Conservation (phyloP, 1,140 invertebrate species). For the Ladona fulva region DNA sequence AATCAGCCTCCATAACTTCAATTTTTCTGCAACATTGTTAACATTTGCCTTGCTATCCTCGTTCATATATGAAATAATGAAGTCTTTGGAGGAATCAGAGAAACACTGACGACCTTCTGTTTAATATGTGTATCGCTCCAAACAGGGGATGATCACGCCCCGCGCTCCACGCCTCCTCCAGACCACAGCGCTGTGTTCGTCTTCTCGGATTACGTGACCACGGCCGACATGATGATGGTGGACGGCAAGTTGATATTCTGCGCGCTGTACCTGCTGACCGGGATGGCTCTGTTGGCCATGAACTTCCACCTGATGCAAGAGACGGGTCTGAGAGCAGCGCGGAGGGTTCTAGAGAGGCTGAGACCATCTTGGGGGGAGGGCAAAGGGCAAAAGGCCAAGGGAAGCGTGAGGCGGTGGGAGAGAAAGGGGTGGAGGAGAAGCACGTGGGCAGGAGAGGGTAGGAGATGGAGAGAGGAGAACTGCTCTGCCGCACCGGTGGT, state of each 20-base stretch:
- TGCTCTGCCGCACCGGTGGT: background rate
- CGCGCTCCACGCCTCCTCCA: background rate
- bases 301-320: conserved; percentile 14
- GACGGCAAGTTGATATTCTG: conserved; percentile 13
- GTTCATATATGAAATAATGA: no score
- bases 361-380: background rate
- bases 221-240: background rate
- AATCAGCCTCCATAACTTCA: no score
- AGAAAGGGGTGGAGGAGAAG: background rate
- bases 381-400: background rate
- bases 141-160: no score
- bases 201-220: background rate
- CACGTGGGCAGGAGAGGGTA: background rate
- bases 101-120: no score
- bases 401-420: background rate
- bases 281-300: conserved; percentile 11
- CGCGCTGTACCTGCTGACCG: conserved; percentile 6
- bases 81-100: no score
- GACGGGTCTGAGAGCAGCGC: background rate
- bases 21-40: no score
- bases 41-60: no score
- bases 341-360: background rate
- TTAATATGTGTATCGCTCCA: no score
- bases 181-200: background rate
- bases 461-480: background rate